A percentile compares a stretch with the other conserved stretches of the same genome.
These are phyloP conservation scores for Trichechus manatus DNA, from an alignment of 2,113 vertebrate species.

Conservation along the genomic window DNA sequence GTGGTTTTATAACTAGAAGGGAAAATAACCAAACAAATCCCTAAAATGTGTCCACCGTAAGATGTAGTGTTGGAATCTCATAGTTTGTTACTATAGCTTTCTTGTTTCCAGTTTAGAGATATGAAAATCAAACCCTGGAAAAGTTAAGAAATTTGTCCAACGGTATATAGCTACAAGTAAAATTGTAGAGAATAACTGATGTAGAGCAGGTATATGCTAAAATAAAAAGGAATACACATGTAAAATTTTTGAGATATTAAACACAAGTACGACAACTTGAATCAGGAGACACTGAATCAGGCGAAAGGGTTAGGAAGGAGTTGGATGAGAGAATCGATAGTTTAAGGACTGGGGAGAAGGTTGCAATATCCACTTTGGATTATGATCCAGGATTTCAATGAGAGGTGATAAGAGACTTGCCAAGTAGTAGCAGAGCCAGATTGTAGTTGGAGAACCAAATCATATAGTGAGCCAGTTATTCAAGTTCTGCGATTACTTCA, in stretches of 20 bases:
- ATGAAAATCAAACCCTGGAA: neutral
- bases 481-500: neutral
- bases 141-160: neutral
- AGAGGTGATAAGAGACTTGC: neutral
- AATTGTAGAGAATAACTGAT: neutral
- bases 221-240: neutral
- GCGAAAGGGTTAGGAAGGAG: fast-evolving
- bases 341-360: neutral
- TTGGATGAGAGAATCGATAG: neutral
- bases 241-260: neutral
- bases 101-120: neutral
- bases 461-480: neutral
- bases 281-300: neutral
- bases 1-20: neutral
- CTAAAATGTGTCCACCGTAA: neutral
- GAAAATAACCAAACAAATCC: neutral
- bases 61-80: neutral
- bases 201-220: neutral
- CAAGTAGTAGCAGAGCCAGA: neutral
- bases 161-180: neutral
- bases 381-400: neutral
- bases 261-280: neutral
- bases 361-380: neutral
- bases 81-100: neutral
- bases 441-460: slow-evolving; percentile 4